Evolutionary conservation across 2,888 invertebrate genomes (phyloP), one percentile per base, ranked within the genome.

Genomic region (Cephonodes hylas): DNA sequence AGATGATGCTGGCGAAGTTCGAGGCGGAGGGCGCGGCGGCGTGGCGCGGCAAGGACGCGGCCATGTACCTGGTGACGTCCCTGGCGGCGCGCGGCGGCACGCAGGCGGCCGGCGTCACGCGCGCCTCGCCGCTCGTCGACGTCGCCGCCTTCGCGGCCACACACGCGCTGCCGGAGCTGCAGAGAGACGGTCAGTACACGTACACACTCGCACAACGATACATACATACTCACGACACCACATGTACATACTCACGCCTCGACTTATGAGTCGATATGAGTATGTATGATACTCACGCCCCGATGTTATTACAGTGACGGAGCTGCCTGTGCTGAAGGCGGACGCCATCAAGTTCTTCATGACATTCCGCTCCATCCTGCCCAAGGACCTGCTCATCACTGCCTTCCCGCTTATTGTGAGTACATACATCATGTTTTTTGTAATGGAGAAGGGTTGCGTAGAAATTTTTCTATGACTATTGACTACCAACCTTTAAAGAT

Each of bases 21-120:
- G 89, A 93, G 0, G 95, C 95, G 77, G 95, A 96, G 77, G 97
- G 97, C 0, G 84, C 90, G 0, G 85, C 91, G 61, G 96, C 97
- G 83, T 99, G 99, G 99, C 95, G 96, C 60, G 96, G 96, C 72
- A 99, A 99, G 85, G 99, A 99, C 89, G 97, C 98, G 10, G 99
- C 99, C 2, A 95, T 99, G 74, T 99, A 97, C 92, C 94, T 99
- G 73, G 98, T 99, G 64, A 99, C 98, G 63, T 98, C 99, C 1
- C 94, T 99, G 71, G 98, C 97, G 42, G 96, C 97, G 1, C 96
- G 97, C 80, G 99, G 97, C 45, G 94, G 96, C 74, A 99, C 99
- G 0, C 95, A 96, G 77, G 96, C 95, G 79, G 96, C 97, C 77
- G 99, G 99, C 42, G 97, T 98, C 3, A 99, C 99, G 7, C 96